Base-by-base conservation (phyloP, 1,140 invertebrate species). In the Littorina saxatilis region DNA sequence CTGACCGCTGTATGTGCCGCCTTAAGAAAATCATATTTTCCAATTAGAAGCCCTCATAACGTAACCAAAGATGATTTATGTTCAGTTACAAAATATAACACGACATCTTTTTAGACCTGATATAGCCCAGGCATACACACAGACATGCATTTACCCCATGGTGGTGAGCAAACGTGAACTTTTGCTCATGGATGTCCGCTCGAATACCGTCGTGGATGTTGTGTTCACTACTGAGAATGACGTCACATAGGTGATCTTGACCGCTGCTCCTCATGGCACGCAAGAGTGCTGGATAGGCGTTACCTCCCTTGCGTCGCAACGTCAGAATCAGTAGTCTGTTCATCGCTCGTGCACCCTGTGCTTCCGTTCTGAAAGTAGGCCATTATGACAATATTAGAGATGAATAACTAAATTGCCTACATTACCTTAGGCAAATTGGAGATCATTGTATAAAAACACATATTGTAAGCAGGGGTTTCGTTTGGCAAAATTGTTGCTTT, bases 241-340 rank as follows among this genome's bases (percentile, higher is more conserved):
- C 15, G 29, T 76, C 74, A n/a, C 47, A 50, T 4, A 76, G 47
- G 37, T 52, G 50, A 13, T 76, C 47, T 29, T 58, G 47, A 29
- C 32, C 74, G 15, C 15, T 58, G n/a, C 58, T 50, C 35, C 23
- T 1, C 0, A 76, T 47, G 32, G 74, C 47, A 1, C 43, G 50
- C 2, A 58, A 50, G 27, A 76, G 29, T 37, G 50, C 74, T 17
- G 74, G 47, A 50, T 58, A 76, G 47, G 74, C 74, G n/a, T 39
- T 32, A 39, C 32, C 55, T n/a, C 74, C 74, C 32, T 50, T 32
- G 20, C 74, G 74, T 15, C 74, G n/a, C 15, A 76, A 39, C 32
- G 74, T 76, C 17, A 76, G 74, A 17, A 76, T 13, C 50, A 76
- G 17, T 50, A 76, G 47, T 13, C 74, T 47, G 50, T 76, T 76